Conservation (phyloP, 1,140 invertebrate genomes). For the Drosophila ohnishii region DNA sequence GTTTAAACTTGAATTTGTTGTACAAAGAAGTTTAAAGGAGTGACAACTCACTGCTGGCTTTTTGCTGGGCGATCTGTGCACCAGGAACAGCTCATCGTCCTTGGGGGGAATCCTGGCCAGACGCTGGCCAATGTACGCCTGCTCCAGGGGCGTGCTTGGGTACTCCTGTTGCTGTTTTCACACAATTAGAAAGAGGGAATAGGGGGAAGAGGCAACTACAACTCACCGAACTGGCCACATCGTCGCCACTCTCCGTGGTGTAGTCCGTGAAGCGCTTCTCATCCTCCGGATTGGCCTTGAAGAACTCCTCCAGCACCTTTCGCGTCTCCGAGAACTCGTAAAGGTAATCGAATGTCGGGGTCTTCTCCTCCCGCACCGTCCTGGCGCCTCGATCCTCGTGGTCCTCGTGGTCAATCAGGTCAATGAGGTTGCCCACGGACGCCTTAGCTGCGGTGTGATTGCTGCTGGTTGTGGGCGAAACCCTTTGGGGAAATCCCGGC, state of each 20-base stretch:
- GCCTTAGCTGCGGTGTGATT: conserved; percentile 43
- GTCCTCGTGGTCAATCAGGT: conserved; percentile 64
- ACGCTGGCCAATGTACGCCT: conserved; percentile 80
- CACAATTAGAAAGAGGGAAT: fast-evolving
- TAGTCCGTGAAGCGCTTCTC: conserved; percentile 84
- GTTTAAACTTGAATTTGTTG: neutral
- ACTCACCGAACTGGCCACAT: conserved; percentile 66
- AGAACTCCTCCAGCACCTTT: conserved; percentile 95
- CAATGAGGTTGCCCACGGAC: conserved; percentile 66
- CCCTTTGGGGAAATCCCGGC: conserved; percentile 87
- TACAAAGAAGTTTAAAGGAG: too few species aligned
- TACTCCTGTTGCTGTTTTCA: conserved; percentile 40
- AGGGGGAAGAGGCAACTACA: too few species aligned
- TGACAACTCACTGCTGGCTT: conserved; percentile 65
- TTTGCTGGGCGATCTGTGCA: conserved; percentile 73
- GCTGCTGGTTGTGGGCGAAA: conserved; percentile 60
- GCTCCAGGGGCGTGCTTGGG: conserved; percentile 56
- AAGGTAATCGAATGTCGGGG: conserved; percentile 91
- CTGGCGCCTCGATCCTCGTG: neutral
- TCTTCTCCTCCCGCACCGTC: conserved; percentile 59
- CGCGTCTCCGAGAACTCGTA: conserved; percentile 96
- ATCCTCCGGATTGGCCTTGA: conserved; percentile 88
- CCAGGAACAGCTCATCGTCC: conserved; percentile 77
- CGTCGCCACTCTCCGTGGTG: conserved; percentile 75
- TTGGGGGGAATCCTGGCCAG: conserved; percentile 81